Evolutionary conservation across 2,797 vertebrate species (phyloP).

Genomic region (Galago senegalensis): DNA sequence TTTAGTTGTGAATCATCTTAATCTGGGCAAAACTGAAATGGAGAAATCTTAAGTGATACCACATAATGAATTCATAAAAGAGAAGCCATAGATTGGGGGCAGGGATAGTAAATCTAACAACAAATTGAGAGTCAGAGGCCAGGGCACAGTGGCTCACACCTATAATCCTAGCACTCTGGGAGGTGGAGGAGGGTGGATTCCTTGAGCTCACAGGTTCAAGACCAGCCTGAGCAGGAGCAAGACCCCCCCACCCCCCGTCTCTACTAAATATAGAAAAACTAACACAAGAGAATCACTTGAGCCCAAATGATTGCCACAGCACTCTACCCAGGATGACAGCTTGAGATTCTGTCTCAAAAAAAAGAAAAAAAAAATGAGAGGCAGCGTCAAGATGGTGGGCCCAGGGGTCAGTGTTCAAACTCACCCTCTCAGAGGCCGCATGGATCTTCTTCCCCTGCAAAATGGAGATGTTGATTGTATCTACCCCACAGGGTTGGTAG

Average conservation of each 20-base stretch:
- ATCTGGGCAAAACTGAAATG: constrained; percentile 11
- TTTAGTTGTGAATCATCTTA: constrained; percentile 41
- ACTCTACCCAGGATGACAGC: no score
- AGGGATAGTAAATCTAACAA: not conserved
- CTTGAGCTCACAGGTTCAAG: no score
- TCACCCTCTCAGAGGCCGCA: not conserved
- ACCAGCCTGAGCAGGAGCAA: no score
- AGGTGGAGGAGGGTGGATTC: no score
- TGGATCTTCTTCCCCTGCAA: not conserved
- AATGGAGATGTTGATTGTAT: not conserved
- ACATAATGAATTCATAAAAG: constrained; percentile 5
- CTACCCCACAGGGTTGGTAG: not conserved
- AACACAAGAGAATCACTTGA: no score
- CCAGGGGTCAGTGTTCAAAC: not conserved
- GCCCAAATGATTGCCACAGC: no score
- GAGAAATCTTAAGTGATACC: not conserved
- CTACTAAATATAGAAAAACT: no score
- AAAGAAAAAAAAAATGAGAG: not conserved
- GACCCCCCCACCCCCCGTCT: no score
- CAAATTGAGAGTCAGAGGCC: not conserved
- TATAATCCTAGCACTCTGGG: no score
- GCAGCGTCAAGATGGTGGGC: not conserved
- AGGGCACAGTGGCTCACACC: no score
- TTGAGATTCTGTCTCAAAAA: no score
- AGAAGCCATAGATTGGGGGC: not conserved